Base-by-base conservation (phyloP, 2,888 invertebrate species). In the Epirrhoe alternata region DNA sequence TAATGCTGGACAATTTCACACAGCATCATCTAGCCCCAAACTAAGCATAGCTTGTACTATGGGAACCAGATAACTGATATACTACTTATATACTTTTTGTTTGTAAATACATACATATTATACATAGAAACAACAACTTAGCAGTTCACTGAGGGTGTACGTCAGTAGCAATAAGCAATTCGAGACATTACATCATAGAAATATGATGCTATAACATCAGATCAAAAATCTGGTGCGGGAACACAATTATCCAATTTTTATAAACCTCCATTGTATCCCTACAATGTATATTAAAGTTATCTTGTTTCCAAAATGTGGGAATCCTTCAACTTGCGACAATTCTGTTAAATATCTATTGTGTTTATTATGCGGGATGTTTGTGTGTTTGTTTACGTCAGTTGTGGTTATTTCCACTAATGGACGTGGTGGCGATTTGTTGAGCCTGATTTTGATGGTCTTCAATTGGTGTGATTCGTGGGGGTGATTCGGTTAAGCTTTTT, bases 321-420 rank as follows among this genome's bases (percentile, higher is more conserved):
- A 87, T 85, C 81, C 77, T 87, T 86, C 86, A 80, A 77, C 83
- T 85, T 73, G 84, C 82, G 81, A 85, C 82, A 86, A 82, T 86
- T 64, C 70, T 66, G 63, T 73, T 68, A 68, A 70, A 66, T 70
- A 53, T 69, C 78, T 83, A 85, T 81, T 80, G 73, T 76, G 70
- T 77, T 81, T 78, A 78, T 79, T 72, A 91, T 92, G 90, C 90
- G 91, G 91, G 91, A 85, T 87, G 84, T 88, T 88, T 90, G 89
- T 90, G 72, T 73, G 77, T 64, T 76, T 50, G 62, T 82, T 85
- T 85, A 81, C 81, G 79, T 78, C 73, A 80, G 79, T 82, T 77
- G 73, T 70, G 76, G 69, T 70, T 73, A 82, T 83, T 83, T 79
- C 70, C 70, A 77, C 54, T 74, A 69, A 66, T 75, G 73, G 70